Conservation (phyloP, 2,797 vertebrate genomes). For the Neoniphon sammara region DNA sequence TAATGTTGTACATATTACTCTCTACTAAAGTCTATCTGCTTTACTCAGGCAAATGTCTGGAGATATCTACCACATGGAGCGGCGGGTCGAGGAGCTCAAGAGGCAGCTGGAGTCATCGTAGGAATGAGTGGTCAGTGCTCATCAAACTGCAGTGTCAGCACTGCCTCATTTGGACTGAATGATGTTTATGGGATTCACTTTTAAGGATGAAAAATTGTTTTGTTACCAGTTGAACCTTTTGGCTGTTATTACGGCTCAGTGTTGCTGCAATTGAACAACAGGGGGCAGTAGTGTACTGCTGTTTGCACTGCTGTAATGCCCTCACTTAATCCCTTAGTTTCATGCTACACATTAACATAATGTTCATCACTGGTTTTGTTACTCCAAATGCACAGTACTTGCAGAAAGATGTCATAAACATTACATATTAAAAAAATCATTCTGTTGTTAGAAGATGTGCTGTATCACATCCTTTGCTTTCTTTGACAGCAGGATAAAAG, state of each 20-base stretch:
- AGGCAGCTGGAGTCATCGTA: slow-evolving; percentile 60
- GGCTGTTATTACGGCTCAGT: neutral
- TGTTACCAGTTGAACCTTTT: neutral
- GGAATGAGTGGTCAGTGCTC: slow-evolving; percentile 17
- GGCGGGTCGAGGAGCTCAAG: slow-evolving; percentile 81
- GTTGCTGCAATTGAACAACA: slow-evolving; percentile 42
- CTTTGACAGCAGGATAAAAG: neutral
- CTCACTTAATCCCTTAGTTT: neutral
- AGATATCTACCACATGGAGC: slow-evolving; percentile 85
- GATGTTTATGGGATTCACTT: neutral
- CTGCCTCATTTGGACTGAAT: neutral
- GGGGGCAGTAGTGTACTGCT: slow-evolving; percentile 63
- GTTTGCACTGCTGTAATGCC: neutral
- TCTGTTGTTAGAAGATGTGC: neutral
- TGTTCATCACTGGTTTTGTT: neutral
- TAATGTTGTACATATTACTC: no score
- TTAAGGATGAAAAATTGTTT: neutral
- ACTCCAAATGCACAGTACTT: neutral
- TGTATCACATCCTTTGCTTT: neutral
- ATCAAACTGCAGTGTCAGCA: slow-evolving; percentile 7
- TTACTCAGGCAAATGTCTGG: slow-evolving; percentile 78
- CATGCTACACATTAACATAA: neutral
- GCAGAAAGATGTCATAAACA: neutral
- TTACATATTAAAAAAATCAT: neutral
- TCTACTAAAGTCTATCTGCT: slow-evolving; percentile 9